Percentiles rank a stretch among this genome's conserved stretches.
Conservation (phyloP, 2,797 vertebrate species). For the Benthosema pterotum region DNA sequence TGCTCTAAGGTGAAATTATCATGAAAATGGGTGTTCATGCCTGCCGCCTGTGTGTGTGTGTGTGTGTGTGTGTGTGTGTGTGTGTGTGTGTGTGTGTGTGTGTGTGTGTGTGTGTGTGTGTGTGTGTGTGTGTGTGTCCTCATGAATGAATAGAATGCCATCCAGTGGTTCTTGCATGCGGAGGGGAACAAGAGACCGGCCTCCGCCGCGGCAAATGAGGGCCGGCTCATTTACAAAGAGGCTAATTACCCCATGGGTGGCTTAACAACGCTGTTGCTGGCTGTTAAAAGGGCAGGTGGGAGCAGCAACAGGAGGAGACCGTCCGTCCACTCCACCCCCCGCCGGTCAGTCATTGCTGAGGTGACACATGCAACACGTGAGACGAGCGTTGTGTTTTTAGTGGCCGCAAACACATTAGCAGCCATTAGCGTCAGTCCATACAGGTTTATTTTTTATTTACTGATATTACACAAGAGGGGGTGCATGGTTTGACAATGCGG, state of each 20-base stretch:
- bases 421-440: not conserved
- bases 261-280: not conserved
- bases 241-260: constrained; percentile 21
- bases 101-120: not conserved
- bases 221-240: constrained; percentile 12
- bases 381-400: constrained; percentile 44
- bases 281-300: constrained; percentile 9
- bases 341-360: constrained; percentile 4
- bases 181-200: constrained; percentile 10
- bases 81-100: constrained; percentile 1
- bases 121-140: not conserved
- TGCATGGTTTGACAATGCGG: too few relatives aligned
- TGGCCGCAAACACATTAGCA: constrained; percentile 15
- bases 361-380: constrained; percentile 20
- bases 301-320: constrained; percentile 1
- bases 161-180: constrained; percentile 17
- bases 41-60: constrained; percentile 1
- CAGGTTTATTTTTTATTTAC: too few relatives aligned
- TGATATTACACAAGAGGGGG: too few relatives aligned
- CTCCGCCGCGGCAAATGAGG: not conserved
- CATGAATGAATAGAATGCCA: constrained; percentile 27
- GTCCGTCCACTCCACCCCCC: too few relatives aligned
- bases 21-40: constrained; percentile 32
- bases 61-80: too few relatives aligned
- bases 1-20: constrained; percentile 23